Conservation (phyloP, 2,888 invertebrate species). For the Pteria penguin region DNA sequence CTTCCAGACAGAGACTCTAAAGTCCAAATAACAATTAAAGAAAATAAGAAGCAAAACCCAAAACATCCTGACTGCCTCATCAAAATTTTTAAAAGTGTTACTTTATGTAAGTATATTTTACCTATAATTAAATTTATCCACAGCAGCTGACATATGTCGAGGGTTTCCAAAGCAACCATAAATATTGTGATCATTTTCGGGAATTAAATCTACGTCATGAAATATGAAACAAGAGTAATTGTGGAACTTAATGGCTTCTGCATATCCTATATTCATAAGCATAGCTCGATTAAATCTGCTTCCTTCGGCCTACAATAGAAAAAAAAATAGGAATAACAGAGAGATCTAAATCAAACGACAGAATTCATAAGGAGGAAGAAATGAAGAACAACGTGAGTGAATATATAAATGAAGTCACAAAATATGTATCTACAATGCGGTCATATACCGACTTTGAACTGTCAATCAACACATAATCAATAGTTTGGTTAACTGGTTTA, state of each 20-base stretch:
- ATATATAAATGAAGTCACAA: too few species aligned
- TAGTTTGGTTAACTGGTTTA: too few species aligned
- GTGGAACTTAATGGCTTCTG: slow-evolving; percentile 91
- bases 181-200: slow-evolving; percentile 94
- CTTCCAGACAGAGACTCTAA: too few species aligned
- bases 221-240: slow-evolving; percentile 92
- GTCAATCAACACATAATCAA: too few species aligned
- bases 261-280: slow-evolving; percentile 97
- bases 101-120: too few species aligned
- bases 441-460: too few species aligned
- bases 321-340: background rate
- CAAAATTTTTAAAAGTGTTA: too few species aligned
- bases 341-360: background rate
- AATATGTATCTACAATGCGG: too few species aligned
- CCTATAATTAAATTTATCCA: slow-evolving; percentile 86
- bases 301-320: slow-evolving; percentile 55
- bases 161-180: slow-evolving; percentile 95
- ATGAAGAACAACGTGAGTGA: background rate
- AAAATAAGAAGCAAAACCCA: too few species aligned
- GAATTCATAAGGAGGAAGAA: background rate
- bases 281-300: slow-evolving; percentile 92
- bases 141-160: slow-evolving; percentile 94
- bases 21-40: too few species aligned
- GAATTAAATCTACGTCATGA: slow-evolving; percentile 96
- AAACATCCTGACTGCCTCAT: too few species aligned